A percentile compares a stretch with the other conserved stretches of the same genome.
These are phyloP conservation scores for Spisula subtruncata DNA, from an alignment of 2,888 invertebrate species.

Conservation along the genomic window DNA sequence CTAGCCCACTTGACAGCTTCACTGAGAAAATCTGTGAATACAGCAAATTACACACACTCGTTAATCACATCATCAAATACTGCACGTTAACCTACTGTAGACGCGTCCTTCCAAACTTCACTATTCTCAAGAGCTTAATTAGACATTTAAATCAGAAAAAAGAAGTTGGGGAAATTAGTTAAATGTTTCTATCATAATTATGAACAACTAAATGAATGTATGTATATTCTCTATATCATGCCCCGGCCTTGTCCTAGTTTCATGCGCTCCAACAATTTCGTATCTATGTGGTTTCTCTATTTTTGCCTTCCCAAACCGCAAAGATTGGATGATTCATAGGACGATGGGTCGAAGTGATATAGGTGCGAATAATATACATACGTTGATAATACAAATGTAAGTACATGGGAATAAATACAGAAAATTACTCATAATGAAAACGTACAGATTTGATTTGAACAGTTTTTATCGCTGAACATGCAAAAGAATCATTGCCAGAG, in stretches of 20 bases:
- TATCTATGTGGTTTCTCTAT: constrained; percentile 41
- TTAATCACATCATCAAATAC: too few relatives aligned
- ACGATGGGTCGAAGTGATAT: constrained; percentile 39
- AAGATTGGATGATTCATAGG: constrained; percentile 41
- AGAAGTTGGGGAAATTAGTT: too few relatives aligned
- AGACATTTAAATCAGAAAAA: too few relatives aligned
- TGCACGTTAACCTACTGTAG: too few relatives aligned
- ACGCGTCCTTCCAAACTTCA: too few relatives aligned
- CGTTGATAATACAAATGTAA: background rate
- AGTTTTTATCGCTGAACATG: constrained; percentile 12
- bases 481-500: constrained; percentile 28
- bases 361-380: constrained; percentile 37
- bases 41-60: too few relatives aligned
- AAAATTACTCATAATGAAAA: constrained; percentile 35
- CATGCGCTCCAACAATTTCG: background rate
- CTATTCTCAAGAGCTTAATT: too few relatives aligned
- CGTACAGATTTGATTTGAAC: constrained; percentile 15
- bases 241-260: constrained; percentile 32
- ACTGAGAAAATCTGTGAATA: too few relatives aligned
- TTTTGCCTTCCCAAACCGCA: constrained; percentile 40
- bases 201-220: too few relatives aligned
- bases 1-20: too few relatives aligned
- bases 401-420: background rate
- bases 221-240: background rate
- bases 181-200: too few relatives aligned